Evolutionary conservation across 2,113 vertebrate species (phyloP).

Genomic region (Himantopus leucocephalus): DNA sequence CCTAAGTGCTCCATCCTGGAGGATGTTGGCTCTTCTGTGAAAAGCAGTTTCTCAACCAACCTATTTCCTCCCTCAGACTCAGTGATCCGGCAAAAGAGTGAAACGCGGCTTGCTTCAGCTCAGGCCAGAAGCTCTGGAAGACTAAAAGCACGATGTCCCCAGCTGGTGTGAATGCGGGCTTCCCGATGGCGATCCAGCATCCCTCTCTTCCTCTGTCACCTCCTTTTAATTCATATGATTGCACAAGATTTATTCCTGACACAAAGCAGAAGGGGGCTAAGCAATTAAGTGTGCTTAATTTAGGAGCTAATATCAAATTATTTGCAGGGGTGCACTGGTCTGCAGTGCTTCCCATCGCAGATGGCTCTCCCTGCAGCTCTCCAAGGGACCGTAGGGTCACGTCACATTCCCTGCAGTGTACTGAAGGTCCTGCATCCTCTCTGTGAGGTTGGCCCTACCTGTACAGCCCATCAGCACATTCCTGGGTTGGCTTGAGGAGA

Average conservation of each 20-base stretch:
- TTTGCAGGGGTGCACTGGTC: not conserved
- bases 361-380: not conserved
- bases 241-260: not conserved
- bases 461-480: conserved; percentile 40
- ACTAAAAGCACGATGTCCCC: not conserved
- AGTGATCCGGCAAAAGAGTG: not conserved
- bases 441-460: not conserved
- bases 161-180: not conserved
- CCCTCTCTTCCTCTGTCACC: not conserved
- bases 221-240: not conserved
- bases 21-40: conserved; percentile 33
- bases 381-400: not conserved
- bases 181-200: not conserved
- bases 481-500: conserved; percentile 26
- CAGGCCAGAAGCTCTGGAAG: not conserved
- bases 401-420: not conserved
- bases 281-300: not conserved
- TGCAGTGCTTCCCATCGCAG: not conserved
- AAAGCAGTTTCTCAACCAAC: conserved; percentile 14
- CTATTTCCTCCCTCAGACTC: conserved; percentile 1
- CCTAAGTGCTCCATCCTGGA: conserved; percentile 7
- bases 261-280: not conserved
- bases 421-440: not conserved
- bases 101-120: not conserved
- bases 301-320: not conserved